These are phyloP conservation scores for Habroteleia sp. DNA, from an alignment of 2,888 invertebrate species.

Conservation along the genomic window DNA sequence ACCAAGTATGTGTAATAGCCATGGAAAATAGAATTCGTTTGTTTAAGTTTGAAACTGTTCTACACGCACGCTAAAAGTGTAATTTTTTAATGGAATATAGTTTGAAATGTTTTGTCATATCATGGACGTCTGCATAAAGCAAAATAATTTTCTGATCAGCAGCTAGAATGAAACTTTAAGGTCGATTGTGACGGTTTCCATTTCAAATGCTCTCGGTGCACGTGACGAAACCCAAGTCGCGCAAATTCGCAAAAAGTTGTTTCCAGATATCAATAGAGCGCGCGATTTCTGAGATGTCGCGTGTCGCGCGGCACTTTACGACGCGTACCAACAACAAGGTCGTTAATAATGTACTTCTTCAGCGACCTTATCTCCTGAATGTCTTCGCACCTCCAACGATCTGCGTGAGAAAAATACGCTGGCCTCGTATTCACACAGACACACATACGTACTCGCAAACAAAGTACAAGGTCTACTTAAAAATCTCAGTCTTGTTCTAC, in stretches of 20 bases:
- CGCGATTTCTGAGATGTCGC: background rate
- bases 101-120: too few species aligned
- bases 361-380: conserved; percentile 12
- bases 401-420: conserved; percentile 11
- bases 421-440: background rate
- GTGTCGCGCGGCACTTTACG: conserved; percentile 5
- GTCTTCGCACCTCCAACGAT: conserved; percentile 14
- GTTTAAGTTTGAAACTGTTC: too few species aligned
- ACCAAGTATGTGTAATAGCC: too few species aligned
- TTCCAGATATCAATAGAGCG: background rate
- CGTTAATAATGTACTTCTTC: conserved; percentile 10
- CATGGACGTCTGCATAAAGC: too few species aligned
- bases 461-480: background rate
- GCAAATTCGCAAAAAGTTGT: background rate
- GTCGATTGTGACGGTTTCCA: too few species aligned
- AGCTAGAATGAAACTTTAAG: too few species aligned
- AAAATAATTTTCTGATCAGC: too few species aligned
- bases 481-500: too few species aligned
- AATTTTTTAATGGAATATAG: too few species aligned
- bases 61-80: too few species aligned
- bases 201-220: background rate
- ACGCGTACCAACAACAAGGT: conserved; percentile 12
- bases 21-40: too few species aligned
- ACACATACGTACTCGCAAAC: conserved; percentile 6
- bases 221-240: background rate